Conservation (phyloP, 2,113 vertebrate species). For the Cyanoramphus novaezelandiae region DNA sequence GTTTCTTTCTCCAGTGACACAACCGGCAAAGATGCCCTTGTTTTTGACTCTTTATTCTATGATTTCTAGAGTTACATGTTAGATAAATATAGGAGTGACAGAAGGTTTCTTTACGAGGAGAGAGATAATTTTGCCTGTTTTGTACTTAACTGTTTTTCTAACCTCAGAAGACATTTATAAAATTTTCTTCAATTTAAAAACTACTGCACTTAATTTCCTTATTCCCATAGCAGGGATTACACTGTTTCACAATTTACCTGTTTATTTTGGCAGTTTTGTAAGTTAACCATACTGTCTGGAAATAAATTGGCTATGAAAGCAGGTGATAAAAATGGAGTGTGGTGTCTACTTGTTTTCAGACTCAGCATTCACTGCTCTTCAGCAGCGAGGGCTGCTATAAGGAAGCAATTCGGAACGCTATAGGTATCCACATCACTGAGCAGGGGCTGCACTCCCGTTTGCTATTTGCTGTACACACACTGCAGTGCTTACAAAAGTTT, state of each 20-base stretch:
- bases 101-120: background rate
- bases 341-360: background rate
- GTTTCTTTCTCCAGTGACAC: background rate
- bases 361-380: background rate
- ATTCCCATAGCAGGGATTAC: background rate
- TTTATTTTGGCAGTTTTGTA: background rate
- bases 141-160: background rate
- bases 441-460: background rate
- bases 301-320: background rate
- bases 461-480: accelerated
- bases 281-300: background rate
- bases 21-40: background rate
- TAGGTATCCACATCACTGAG: background rate
- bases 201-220: background rate
- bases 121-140: background rate
- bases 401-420: accelerated
- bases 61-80: background rate
- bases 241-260: background rate
- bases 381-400: background rate
- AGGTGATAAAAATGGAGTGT: background rate
- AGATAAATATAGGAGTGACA: background rate
- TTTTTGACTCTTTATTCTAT: background rate
- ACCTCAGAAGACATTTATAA: background rate
- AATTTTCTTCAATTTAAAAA: background rate
- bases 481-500: background rate